Base-by-base conservation (phyloP, 2,888 invertebrate genomes). In the Beris chalybata region DNA sequence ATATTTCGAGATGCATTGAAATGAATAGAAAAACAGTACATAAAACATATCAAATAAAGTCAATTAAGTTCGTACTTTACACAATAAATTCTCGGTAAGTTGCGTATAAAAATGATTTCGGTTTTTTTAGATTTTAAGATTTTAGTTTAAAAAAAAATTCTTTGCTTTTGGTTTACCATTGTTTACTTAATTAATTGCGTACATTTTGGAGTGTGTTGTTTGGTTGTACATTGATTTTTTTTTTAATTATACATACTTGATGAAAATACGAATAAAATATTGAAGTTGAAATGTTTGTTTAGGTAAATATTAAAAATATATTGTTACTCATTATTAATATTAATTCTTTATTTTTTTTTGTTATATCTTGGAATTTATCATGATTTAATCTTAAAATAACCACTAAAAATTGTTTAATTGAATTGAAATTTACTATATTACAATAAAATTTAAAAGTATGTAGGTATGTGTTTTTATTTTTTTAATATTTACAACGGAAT, bases 401-500 rank as follows among this genome's bases (percentile, higher is more conserved):
- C 50, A 61, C 13, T 50, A 52, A 61, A 38, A 61, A 61, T 61
- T n/a, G 52, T 15, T 59, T 50, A 61, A 32, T 52, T n/a, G 32
- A 38, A 38, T 38, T 38, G 9, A 38, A 38, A 3, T 7, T 61
- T 52, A 52, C 61, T 61, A 61, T 61, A 38, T 61, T 61, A 61
- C 61, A 61, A 61, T 61, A 15, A 61, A 50, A 38, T n/a, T 52
- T 56, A 38, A 38, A 38, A 13, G 13, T 29, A 31, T 31, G 3
- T 32, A 59, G 31, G 9, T 7, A 31, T 58, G 3, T 57, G 6
- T 57, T 57, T 45, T 38, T 30, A 22, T 52, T 30, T 58, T 38
- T 52, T 50, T 11, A 61, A 52, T 61, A 61, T 61, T n/a, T 61
- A 61, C 61, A 61, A 50, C 61, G 52, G 61, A 61, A 52, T 52